Percentiles rank a stretch among this genome's conserved stretches.
Conservation (phyloP, 2,888 invertebrate genomes). For the Leptinotarsa tumamoca region DNA sequence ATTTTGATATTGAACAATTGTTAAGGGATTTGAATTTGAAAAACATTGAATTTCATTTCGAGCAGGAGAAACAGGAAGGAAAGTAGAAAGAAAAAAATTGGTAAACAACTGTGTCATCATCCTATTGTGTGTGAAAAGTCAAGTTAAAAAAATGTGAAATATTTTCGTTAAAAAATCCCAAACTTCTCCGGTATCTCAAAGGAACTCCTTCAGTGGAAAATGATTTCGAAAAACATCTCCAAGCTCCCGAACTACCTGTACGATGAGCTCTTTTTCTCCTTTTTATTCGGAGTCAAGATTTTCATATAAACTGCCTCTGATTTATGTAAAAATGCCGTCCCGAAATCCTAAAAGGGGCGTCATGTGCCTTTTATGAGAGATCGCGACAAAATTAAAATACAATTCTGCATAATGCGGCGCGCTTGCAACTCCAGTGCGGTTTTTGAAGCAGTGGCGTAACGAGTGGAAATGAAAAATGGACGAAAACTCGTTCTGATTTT, state of each 20-base stretch:
- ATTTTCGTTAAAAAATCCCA: no score
- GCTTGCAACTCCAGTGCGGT: conserved; percentile 27
- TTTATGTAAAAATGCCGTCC: conserved; percentile 45
- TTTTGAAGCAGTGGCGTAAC: conserved; percentile 29
- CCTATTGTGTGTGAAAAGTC: no score
- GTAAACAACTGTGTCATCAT: no score
- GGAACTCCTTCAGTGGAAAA: background rate
- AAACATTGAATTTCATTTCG: no score
- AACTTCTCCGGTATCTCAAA: background rate
- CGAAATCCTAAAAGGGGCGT: conserved; percentile 45
- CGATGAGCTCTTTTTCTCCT: conserved; percentile 24
- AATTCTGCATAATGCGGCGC: conserved; percentile 46
- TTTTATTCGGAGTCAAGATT: background rate
- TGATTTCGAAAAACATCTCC: background rate
- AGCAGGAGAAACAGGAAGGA: no score
- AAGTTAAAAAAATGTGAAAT: no score
- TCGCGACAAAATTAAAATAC: conserved; percentile 50
- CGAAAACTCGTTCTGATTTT: background rate
- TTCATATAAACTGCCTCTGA: conserved; percentile 38
- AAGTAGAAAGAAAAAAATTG: no score
- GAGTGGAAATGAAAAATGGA: background rate
- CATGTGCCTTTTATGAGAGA: conserved; percentile 44
- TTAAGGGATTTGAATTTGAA: no score
- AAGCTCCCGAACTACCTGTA: conserved; percentile 22
- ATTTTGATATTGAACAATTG: no score